phyloP scores from a whole-genome alignment of 2,797 vertebrate genomes.

The Aphelocoma californica region DNA sequence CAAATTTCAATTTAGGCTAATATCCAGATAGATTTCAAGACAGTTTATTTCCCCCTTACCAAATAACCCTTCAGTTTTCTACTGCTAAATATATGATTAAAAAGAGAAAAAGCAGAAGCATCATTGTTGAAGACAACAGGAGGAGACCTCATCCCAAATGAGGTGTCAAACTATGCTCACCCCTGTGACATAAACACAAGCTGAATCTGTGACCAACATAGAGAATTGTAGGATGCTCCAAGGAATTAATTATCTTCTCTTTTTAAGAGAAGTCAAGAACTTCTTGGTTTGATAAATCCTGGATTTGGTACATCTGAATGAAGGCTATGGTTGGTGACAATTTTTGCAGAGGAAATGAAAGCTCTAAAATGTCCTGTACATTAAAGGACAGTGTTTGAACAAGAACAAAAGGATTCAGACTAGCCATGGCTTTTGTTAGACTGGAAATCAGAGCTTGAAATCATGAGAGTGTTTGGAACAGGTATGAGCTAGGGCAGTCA shows the following conservation, averaged over 20 bases:
- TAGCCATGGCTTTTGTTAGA: not conserved
- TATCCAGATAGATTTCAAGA: not conserved
- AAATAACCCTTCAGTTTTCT: not conserved
- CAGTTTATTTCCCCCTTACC: not conserved
- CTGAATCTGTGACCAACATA: not conserved
- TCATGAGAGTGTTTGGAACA: not conserved
- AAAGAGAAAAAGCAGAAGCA: not conserved
- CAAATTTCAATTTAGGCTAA: not conserved
- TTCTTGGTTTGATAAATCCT: not conserved
- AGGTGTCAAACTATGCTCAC: not conserved
- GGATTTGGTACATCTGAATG: not conserved
- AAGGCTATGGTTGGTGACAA: not conserved
- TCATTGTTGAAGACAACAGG: not conserved
- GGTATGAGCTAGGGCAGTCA: not conserved
- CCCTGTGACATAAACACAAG: not conserved
- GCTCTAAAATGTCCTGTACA: not conserved
- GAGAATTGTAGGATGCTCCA: not conserved
- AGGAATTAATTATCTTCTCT: not conserved
- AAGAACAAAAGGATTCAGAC: not conserved
- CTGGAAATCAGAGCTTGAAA: not conserved
- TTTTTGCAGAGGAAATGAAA: not conserved
- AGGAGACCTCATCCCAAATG: not conserved
- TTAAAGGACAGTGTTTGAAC: not conserved
- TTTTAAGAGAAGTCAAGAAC: not conserved
- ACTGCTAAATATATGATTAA: not conserved